Base-by-base conservation (phyloP, 37 sponge, comb jelly and placozoan species). In the Oopsacas minuta region DNA sequence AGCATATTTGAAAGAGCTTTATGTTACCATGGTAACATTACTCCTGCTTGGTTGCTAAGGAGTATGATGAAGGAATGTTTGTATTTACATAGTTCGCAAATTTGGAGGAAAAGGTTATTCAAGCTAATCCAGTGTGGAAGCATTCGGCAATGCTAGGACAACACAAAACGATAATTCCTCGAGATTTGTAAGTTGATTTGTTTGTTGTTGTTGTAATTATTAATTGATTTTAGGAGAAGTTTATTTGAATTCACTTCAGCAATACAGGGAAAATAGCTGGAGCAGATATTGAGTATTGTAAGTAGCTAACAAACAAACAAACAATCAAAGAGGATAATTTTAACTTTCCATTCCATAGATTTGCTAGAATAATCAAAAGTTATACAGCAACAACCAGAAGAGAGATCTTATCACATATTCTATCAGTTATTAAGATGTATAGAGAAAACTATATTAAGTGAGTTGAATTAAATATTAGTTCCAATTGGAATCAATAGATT, bases 61-160 rank as follows among this genome's bases (percentile, higher is more conserved):
- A n/a, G n/a, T n/a, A n/a, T n/a, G n/a, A n/a, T n/a, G n/a, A n/a
- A n/a, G n/a, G n/a, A n/a, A n/a, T n/a, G n/a, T n/a, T n/a, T n/a
- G n/a, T n/a, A n/a, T n/a, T n/a, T n/a, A n/a, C n/a, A n/a, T 36
- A 82, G 38, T 10, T 83, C 25, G 87, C 86, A 0, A 94, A 90
- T 52, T 83, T 96, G 82, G 99, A 98, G 83, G 96, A 98, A 15
- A 96, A 94, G 82, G 96, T 98, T 22, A 93, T 98, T 86, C 91
- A 92, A 83, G 93, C 93, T 81, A 98, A 98, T 83, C 99, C 99
- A 36, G 93, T 98, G 23, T 91, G 69, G 99, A 98, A 88, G 99
- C 99, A 0, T 98, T 95, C 88, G 99, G 99, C 36, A 98, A 98
- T 87, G 99, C 99, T 82, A 98, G 95, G 92, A 98, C 99, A 42